Evolutionary conservation across 1,140 invertebrate species (phyloP), one percentile per base, ranked within the genome.

Genomic region (Laupala kohalensis): DNA sequence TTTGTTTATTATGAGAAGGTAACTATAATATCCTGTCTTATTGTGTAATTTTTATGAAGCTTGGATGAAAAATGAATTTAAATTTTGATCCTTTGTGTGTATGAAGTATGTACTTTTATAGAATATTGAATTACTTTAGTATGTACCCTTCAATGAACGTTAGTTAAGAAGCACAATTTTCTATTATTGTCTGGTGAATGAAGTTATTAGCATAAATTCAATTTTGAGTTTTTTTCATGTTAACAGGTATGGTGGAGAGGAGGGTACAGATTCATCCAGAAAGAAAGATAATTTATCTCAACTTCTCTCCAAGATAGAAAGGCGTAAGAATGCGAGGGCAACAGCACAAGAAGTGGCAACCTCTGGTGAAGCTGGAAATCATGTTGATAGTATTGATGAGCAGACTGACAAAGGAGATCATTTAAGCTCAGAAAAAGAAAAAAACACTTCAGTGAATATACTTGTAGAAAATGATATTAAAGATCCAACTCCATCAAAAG

Each of bases 221-320:
- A n/a, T 4, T 27, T 6, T 66, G 23, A 66, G 9, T 66, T 66
- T 3, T 13, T 66, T 66, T 66, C n/a, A 3, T 66, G 23, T 66
- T 25, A 3, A n/a, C 23, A 66, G 70, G 28, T 24, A 64, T 30
- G 64, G 28, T 13, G 29, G 12, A 25, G 26, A 64, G 24, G 13
- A n/a, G 4, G 12, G 3, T 4, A 65, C 28, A 29, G 29, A 65
- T n/a, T 4, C n/a, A 65, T 24, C 19, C 19, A 53, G 65, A 23
- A 25, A 71, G n/a, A 25, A 37, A 27, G 64, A 64, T 25, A 26
- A 71, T 6, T 25, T 71, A 19, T n/a, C 63, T 64, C 5, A 6
- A 26, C 25, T 71, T 24, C 63, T 71, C 6, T 27, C 25, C 28
- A 71, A 71, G n/a, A 71, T 71, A 12, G 63, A 71, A 23, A n/a